A percentile compares a stretch with the other conserved stretches of the same genome.
Conservation (phyloP, 2,888 invertebrate species). For the Tipula vernalis region DNA sequence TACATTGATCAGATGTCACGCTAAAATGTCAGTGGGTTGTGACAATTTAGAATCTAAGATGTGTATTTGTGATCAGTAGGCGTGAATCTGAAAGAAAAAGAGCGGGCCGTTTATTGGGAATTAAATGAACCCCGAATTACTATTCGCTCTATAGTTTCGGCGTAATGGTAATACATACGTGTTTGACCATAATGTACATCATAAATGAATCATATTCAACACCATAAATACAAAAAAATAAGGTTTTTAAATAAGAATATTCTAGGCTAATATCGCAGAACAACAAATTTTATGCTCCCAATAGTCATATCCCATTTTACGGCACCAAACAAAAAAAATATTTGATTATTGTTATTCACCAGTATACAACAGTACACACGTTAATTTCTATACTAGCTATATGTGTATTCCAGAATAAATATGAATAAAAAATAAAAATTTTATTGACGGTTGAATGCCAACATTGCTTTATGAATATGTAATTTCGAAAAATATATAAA, state of each 20-base stretch:
- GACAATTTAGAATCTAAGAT: no score
- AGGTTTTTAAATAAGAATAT: background rate
- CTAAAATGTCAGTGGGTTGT: no score
- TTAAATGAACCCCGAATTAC: no score
- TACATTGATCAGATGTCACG: no score
- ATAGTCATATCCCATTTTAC: background rate
- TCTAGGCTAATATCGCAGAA: background rate
- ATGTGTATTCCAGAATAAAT: background rate
- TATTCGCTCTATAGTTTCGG: no score
- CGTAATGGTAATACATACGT: background rate
- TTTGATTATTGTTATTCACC: background rate
- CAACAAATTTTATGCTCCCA: background rate
- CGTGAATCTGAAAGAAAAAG: no score
- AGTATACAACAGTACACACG: background rate
- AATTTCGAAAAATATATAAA: background rate
- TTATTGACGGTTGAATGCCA: background rate
- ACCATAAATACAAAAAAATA: background rate
- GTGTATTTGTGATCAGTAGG: no score
- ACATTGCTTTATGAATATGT: background rate
- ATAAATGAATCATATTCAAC: background rate
- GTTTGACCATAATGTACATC: background rate
- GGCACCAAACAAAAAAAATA: background rate
- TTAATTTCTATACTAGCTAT: background rate
- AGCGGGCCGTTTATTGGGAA: no score
- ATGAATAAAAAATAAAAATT: background rate